A percentile compares a stretch with the other conserved stretches of the same genome.
Evolutionary conservation across 2,888 invertebrate genomes (phyloP).

Genomic region (Carabus problematicus): DNA sequence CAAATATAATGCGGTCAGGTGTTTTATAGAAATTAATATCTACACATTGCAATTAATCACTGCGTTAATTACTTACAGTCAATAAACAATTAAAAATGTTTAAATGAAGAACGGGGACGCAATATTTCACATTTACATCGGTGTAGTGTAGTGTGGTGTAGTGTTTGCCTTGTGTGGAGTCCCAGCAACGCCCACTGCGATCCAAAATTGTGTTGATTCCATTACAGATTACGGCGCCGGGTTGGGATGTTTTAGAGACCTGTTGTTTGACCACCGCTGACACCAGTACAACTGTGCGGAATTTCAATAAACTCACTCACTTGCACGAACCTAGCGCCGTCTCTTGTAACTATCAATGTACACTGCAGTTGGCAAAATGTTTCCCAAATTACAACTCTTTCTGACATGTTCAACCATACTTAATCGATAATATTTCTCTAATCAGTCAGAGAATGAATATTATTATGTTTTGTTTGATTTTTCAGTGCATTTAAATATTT

Average conservation of each 20-base stretch:
- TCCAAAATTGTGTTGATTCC: conserved; percentile 28
- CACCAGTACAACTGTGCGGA: background rate
- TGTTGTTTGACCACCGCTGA: conserved; percentile 1
- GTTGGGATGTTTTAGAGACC: conserved; percentile 12
- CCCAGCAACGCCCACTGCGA: conserved; percentile 16
- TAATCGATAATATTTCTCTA: too few species aligned
- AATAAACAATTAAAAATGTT: conserved; percentile 36
- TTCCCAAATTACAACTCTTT: too few species aligned
- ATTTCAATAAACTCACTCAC: too few species aligned
- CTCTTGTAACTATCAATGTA: too few species aligned
- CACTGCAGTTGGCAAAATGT: too few species aligned
- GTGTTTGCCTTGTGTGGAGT: conserved; percentile 19
- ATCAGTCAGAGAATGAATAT: too few species aligned
- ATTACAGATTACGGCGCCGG: conserved; percentile 30
- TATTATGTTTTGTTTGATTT: too few species aligned
- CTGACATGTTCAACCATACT: too few species aligned
- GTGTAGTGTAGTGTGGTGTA: conserved; percentile 7
- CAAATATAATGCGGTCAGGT: conserved; percentile 26
- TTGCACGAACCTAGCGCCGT: too few species aligned
- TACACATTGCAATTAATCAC: conserved; percentile 24
- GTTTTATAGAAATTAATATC: conserved; percentile 32
- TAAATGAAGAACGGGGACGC: conserved; percentile 33
- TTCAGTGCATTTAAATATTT: too few species aligned
- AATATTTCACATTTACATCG: conserved; percentile 28
- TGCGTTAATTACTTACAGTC: conserved; percentile 31